Evolutionary conservation across 2,113 vertebrate species (phyloP).

Genomic region (Heloderma charlesbogerti): DNA sequence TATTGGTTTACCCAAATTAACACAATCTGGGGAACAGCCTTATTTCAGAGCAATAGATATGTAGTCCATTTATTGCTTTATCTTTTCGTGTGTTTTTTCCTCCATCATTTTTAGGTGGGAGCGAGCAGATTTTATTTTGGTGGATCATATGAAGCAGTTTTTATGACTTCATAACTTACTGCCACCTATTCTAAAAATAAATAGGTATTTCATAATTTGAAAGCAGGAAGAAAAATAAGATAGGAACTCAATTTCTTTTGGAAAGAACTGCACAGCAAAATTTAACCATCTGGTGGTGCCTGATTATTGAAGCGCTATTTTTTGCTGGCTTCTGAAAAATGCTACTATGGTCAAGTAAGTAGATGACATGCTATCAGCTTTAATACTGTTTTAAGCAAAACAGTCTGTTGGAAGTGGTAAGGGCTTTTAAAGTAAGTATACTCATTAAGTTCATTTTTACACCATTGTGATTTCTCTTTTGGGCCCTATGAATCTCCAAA

Average conservation of each 20-base stretch:
- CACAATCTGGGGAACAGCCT: background rate
- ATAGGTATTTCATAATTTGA: constrained; percentile 40
- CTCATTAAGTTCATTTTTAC: constrained; percentile 71
- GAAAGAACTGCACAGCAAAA: constrained; percentile 55
- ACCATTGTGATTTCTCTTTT: constrained; percentile 66
- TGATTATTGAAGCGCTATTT: constrained; percentile 69
- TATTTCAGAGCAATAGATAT: background rate
- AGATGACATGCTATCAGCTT: constrained; percentile 77
- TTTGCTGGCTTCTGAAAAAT: constrained; percentile 66
- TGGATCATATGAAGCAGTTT: constrained; percentile 31
- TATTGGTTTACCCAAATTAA: background rate
- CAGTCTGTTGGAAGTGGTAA: constrained; percentile 73
- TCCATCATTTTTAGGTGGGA: background rate
- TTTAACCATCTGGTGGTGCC: constrained; percentile 64
- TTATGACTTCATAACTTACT: constrained; percentile 46
- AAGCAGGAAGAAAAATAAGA: constrained; percentile 34
- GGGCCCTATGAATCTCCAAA: constrained; percentile 64
- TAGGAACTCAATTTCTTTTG: constrained; percentile 54
- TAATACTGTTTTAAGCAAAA: constrained; percentile 76
- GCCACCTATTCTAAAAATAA: constrained; percentile 42
- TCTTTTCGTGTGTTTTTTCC: background rate
- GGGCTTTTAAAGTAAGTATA: constrained; percentile 76
- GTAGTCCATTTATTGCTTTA: background rate
- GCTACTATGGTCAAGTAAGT: constrained; percentile 65
- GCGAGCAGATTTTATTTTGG: constrained; percentile 33